Evolutionary conservation across 2,797 vertebrate species (phyloP).

Genomic region (Halcyon smyrnensis): DNA sequence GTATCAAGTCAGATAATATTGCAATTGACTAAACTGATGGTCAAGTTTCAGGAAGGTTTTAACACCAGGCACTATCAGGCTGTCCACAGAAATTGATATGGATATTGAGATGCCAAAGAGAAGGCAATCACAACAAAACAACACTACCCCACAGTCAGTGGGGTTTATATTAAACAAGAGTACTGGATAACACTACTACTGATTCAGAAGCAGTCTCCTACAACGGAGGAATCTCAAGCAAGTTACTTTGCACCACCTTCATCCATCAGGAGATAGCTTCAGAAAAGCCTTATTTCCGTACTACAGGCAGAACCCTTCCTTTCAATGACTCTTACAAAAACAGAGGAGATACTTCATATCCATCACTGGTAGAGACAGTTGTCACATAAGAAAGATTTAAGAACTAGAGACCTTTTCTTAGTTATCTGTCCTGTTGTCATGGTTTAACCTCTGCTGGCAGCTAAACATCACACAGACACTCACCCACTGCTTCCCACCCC

Average conservation of each 20-base stretch:
- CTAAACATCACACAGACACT: too few species aligned
- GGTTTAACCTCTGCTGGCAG: too few species aligned
- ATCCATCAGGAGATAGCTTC: neutral
- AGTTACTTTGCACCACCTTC: neutral
- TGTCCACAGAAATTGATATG: accelerated
- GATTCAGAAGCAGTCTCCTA: neutral
- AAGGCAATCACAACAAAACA: neutral
- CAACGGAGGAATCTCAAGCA: neutral
- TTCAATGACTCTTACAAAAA: neutral
- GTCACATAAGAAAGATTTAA: neutral
- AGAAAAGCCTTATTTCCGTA: neutral
- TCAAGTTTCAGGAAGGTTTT: neutral
- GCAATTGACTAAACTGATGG: neutral
- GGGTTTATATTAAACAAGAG: neutral
- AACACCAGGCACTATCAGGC: neutral
- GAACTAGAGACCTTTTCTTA: neutral
- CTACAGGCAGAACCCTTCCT: neutral
- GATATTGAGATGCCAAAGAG: neutral
- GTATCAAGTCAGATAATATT: neutral
- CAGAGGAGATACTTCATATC: neutral
- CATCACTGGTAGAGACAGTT: neutral
- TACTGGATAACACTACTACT: neutral
- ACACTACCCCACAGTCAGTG: neutral
- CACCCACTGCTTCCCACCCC: too few species aligned
- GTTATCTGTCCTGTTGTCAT: neutral